Evolutionary conservation across 1,140 invertebrate genomes (phyloP), one percentile per base, ranked within the genome.

Genomic region (Brachionus rubens): DNA sequence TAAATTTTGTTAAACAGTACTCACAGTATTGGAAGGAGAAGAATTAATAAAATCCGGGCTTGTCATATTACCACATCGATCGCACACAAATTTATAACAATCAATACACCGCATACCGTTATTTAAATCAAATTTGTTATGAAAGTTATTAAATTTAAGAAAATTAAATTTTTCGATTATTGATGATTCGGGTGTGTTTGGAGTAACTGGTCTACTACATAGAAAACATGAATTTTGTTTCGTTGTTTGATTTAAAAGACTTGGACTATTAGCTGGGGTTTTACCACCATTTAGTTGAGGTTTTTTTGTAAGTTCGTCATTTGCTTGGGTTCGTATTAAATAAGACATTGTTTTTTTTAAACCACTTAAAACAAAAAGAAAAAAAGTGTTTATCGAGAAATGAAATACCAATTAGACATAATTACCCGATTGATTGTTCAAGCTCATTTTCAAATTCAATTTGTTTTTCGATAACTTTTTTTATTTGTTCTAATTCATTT

Each of bases 361-460:
- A 65, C 59, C 59, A 21, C 59, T 43, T n/a, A n/a, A 40, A 30
- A 14, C 6, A 56, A 33, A 56, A 33, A 30, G 3, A 9, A 36
- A 33, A 33, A 16, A 16, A 6, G 33, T 5, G 3, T 59, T 30
- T 19, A 12, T 16, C 14, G 7, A 26, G n/a, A n/a, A 40, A 59
- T 19, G 19, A 3, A 33, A 54, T 28, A 12, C 14, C 28, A 28
- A 26, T 54, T 33, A 28, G n/a, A 28, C 14, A 12, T 2, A 1
- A 14, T 47, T 9, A 70, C 65, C 47, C 47, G 3, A 72, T 50
- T 3, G 68, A 72, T 26, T 54, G 43, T 24, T 72, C 46, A 19
- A 72, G 26, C 14, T 72, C 68, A 52, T 54, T 72, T 41, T 72
- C 68, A 26, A 72, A 72, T 43, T 76, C 50, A 30, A 46, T 54